Percentiles rank a stretch among this genome's conserved stretches.
Conservation (phyloP, 2,797 vertebrate species). For the Perodicticus potto region DNA sequence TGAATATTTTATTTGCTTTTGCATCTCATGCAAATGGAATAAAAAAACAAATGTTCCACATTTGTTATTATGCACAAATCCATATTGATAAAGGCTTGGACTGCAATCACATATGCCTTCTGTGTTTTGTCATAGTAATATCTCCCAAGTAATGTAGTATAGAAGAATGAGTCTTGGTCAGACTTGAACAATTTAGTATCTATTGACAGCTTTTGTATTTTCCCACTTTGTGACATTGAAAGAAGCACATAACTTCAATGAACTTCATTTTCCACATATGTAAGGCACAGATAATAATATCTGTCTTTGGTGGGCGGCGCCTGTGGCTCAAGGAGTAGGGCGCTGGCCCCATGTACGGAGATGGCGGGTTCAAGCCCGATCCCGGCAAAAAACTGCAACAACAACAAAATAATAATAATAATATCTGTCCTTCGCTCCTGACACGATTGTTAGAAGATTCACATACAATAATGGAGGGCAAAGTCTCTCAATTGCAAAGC, state of each 20-base stretch:
- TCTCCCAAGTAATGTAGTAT: neutral
- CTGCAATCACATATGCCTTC: slow-evolving; percentile 20
- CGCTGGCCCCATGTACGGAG: too few relatives aligned
- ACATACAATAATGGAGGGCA: neutral
- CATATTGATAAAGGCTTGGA: slow-evolving; percentile 33
- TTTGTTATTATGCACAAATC: slow-evolving; percentile 24
- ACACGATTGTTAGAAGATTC: neutral
- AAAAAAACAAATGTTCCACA: slow-evolving; percentile 64
- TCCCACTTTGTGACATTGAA: neutral
- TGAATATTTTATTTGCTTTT: slow-evolving; percentile 69
- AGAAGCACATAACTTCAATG: neutral
- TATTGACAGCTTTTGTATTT: slow-evolving; percentile 37
- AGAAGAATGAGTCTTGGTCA: neutral
- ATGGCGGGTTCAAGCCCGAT: too few relatives aligned
- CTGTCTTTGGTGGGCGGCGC: too few relatives aligned
- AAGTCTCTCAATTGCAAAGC: slow-evolving; percentile 2
- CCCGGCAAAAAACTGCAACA: too few relatives aligned
- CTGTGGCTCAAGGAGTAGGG: too few relatives aligned
- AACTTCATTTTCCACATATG: neutral
- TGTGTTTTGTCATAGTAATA: neutral
- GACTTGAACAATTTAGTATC: neutral
- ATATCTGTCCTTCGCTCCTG: neutral
- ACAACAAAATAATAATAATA: neutral
- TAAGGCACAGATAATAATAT: neutral
- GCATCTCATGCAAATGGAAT: slow-evolving; percentile 50